Percentiles rank a stretch among this genome's conserved stretches.
phyloP scores from a whole-genome alignment of 2,888 invertebrate species.

The Leucoma salicis region DNA sequence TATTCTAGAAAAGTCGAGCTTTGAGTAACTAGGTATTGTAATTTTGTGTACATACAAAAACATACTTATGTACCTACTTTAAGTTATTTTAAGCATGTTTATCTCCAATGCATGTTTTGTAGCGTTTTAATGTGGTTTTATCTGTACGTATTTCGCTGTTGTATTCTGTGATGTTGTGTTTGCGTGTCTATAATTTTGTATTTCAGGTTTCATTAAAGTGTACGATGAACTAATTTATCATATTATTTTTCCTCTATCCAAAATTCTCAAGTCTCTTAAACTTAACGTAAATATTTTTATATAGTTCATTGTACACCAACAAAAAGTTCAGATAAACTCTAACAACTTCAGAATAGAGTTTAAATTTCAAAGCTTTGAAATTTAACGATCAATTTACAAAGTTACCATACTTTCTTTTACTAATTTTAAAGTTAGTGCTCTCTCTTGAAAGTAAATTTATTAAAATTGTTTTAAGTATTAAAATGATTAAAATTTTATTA shows the following conservation, averaged over 20 bases:
- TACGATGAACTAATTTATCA: conserved; percentile 24
- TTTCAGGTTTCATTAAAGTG: conserved; percentile 14
- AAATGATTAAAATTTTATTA: background rate
- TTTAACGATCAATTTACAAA: conserved; percentile 29
- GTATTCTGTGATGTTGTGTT: background rate
- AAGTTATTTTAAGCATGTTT: conserved; percentile 8
- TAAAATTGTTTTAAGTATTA: conserved; percentile 12
- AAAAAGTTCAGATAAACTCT: conserved; percentile 15
- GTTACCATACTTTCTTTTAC: conserved; percentile 30
- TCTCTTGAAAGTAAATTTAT: conserved; percentile 28
- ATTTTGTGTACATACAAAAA: conserved; percentile 11
- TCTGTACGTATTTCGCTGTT: conserved; percentile 3
- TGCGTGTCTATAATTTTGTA: conserved; percentile 10
- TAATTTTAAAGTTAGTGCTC: conserved; percentile 32
- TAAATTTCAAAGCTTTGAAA: conserved; percentile 22
- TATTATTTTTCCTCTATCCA: background rate
- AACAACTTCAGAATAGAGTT: conserved; percentile 19
- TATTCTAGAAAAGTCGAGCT: conserved; percentile 28
- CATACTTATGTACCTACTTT: conserved; percentile 3
- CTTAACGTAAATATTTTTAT: conserved; percentile 1
- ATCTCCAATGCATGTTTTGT: conserved; percentile 8
- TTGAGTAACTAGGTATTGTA: conserved; percentile 19
- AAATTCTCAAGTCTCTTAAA: too few species aligned
- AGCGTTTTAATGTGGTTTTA: conserved; percentile 18
- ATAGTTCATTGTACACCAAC: conserved; percentile 33